Percentiles rank a stretch among this genome's conserved stretches.
phyloP scores from a whole-genome alignment of 2,113 vertebrate species.

The Microtus ochrogaster region DNA sequence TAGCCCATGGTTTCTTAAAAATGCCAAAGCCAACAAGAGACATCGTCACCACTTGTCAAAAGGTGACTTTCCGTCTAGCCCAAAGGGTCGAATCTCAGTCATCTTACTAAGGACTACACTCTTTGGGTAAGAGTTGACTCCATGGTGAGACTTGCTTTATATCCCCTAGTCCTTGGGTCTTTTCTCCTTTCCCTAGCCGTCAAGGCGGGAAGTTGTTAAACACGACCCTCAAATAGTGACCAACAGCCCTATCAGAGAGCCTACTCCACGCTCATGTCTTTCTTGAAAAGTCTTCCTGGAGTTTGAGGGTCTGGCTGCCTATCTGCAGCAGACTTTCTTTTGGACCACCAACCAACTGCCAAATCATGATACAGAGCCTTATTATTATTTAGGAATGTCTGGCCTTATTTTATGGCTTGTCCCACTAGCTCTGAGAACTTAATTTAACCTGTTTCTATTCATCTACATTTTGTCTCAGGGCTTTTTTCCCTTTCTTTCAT shows the following conservation, averaged over 20 bases:
- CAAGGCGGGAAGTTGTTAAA: too few relatives aligned
- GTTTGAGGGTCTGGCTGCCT: neutral
- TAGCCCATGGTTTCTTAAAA: neutral
- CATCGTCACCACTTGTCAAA: neutral
- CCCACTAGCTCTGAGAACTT: neutral
- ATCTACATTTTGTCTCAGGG: neutral
- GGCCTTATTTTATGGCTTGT: neutral
- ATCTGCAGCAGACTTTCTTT: neutral
- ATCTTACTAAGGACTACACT: neutral
- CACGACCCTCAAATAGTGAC: neutral
- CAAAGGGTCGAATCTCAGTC: neutral
- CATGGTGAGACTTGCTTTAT: neutral
- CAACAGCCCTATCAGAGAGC: neutral
- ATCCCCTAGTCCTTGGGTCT: accelerated
- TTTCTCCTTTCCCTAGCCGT: neutral
- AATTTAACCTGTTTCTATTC: neutral
- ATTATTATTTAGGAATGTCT: neutral
- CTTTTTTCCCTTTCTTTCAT: neutral
- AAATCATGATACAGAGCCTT: neutral
- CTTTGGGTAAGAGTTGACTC: neutral
- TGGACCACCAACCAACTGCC: neutral
- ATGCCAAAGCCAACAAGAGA: neutral
- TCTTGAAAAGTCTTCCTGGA: neutral
- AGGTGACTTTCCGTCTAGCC: neutral
- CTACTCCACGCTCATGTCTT: accelerated